Percentiles rank a stretch among this genome's conserved stretches.
Evolutionary conservation across 2,113 vertebrate species (phyloP).

Genomic region (Bubalus kerabau): DNA sequence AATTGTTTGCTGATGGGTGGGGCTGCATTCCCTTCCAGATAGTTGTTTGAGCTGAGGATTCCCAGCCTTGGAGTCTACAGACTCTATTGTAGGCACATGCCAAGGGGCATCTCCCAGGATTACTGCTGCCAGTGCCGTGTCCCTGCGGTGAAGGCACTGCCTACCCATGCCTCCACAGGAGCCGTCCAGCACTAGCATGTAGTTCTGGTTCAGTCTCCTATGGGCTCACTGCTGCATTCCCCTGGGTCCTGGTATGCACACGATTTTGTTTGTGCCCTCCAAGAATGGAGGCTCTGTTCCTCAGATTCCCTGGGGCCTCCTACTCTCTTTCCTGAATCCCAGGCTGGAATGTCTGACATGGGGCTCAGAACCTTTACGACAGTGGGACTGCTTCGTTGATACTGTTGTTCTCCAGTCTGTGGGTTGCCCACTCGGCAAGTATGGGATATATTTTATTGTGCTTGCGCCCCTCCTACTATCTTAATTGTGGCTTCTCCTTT

Average conservation of each 20-base stretch:
- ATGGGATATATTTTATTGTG: background rate
- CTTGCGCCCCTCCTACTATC: background rate
- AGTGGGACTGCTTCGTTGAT: background rate
- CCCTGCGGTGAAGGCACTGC: rapidly evolving
- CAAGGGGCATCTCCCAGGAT: background rate
- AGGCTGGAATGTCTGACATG: background rate
- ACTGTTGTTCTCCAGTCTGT: background rate
- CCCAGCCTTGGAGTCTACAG: background rate
- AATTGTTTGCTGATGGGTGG: background rate
- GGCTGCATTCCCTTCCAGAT: background rate
- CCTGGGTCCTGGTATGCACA: background rate
- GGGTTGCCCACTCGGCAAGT: background rate
- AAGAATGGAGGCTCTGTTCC: background rate
- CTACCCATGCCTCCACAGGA: background rate
- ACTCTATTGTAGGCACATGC: background rate
- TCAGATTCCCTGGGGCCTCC: background rate
- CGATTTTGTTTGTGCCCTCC: background rate
- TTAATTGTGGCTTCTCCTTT: background rate
- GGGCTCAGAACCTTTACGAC: background rate
- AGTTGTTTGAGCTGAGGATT: background rate
- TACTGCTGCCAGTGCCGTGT: background rate
- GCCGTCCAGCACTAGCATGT: background rate
- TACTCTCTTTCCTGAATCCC: background rate
- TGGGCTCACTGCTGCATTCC: background rate
- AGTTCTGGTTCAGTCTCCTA: background rate